Percentiles rank a stretch among this genome's conserved stretches.
These are phyloP conservation scores for Sitophilus oryzae DNA, from an alignment of 1,140 invertebrate species.

Conservation along the genomic window DNA sequence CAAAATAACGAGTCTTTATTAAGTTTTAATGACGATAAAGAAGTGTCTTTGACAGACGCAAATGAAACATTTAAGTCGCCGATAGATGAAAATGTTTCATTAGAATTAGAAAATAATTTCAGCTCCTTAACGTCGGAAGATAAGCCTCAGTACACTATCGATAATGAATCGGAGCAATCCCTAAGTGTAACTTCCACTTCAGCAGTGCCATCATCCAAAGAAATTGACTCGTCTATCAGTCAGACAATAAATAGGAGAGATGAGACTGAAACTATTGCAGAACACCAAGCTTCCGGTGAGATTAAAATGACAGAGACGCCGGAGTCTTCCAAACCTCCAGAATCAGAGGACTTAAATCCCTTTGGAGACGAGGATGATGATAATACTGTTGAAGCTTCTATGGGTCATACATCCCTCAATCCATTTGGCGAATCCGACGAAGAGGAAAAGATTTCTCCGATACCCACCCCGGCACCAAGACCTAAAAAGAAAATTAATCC, in stretches of 20 bases:
- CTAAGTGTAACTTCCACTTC: not conserved
- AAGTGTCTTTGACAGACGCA: too few species aligned
- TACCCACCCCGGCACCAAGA: conserved; percentile 10
- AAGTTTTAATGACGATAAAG: too few species aligned
- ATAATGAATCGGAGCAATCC: too few species aligned
- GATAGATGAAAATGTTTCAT: too few species aligned
- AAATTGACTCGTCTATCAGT: not conserved
- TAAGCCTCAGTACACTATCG: too few species aligned
- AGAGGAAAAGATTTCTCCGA: conserved; percentile 32
- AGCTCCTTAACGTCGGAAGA: too few species aligned
- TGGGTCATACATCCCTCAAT: conserved; percentile 46
- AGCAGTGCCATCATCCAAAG: not conserved
- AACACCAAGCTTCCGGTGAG: too few species aligned
- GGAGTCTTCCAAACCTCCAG: not conserved
- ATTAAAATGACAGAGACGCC: too few species aligned
- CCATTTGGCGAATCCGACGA: conserved; percentile 58
- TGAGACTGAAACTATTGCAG: not conserved
- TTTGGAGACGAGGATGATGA: conserved; percentile 56
- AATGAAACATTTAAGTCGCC: too few species aligned
- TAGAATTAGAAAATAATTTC: too few species aligned
- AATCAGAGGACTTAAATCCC: conserved; percentile 58
- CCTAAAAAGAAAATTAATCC: conserved; percentile 20
- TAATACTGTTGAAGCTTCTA: conserved; percentile 13
- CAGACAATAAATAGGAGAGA: not conserved
- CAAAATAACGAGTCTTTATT: not conserved